These are phyloP conservation scores for Actinostola sp. DNA, from an alignment of 92 coral and sea anemone genomes.

Conservation along the genomic window DNA sequence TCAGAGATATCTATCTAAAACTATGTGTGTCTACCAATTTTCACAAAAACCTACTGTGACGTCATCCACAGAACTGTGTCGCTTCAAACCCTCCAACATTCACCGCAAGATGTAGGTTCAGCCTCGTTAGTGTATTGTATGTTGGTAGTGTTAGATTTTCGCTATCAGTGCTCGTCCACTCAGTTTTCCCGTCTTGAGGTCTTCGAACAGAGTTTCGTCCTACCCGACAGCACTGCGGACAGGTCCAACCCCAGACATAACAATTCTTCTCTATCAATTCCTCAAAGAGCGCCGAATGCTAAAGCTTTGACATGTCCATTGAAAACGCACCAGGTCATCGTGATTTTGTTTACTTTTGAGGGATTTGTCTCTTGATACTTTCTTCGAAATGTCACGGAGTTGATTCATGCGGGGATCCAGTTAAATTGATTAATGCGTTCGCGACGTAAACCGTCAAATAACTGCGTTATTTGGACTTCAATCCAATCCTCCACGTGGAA, in stretches of 20 bases:
- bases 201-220: conserved; percentile 18
- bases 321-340: conserved; percentile 20
- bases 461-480: conserved; percentile 9
- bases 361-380: conserved; percentile 27
- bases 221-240: not conserved
- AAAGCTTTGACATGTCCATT: conserved; percentile 28
- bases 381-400: conserved; percentile 14
- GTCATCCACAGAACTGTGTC: not conserved
- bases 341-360: conserved; percentile 21
- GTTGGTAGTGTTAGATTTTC: not conserved
- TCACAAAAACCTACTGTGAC: not conserved
- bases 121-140: not conserved
- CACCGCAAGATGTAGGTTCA: not conserved
- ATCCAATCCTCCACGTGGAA: conserved; percentile 11
- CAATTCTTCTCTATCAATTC: not conserved
- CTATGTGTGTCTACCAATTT: not conserved
- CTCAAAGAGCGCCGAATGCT: conserved; percentile 33
- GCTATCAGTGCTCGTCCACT: not conserved
- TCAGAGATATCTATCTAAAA: too few species aligned
- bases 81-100: not conserved
- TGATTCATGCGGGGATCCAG: conserved; percentile 15
- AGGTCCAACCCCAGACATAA: conserved; percentile 5
- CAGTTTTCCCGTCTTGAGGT: not conserved
- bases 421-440: conserved; percentile 24
- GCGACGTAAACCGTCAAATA: not conserved